These are phyloP conservation scores for Menidia beryllina DNA, from an alignment of 2,113 vertebrate genomes.

Conservation along the genomic window DNA sequence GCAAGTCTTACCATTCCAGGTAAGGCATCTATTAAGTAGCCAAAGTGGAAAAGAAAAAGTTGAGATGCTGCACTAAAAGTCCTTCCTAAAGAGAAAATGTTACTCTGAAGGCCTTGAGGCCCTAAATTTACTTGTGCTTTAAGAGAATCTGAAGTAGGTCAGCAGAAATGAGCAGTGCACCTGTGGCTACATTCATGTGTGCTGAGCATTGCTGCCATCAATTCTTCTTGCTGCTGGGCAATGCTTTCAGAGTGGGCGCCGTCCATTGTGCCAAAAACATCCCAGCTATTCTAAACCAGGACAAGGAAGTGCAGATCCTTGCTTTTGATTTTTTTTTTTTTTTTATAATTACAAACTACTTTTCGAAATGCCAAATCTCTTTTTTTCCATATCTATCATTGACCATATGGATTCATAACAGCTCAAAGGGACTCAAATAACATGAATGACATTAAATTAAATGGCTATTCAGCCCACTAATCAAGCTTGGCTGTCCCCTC, in stretches of 20 bases:
- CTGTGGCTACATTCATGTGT: conserved; percentile 52
- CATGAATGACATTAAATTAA: neutral
- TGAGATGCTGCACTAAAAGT: neutral
- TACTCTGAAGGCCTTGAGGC: conserved; percentile 29
- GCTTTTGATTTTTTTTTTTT: neutral
- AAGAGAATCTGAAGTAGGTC: conserved; percentile 62
- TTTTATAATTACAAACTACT: neutral
- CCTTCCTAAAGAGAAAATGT: neutral
- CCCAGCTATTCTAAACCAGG: conserved; percentile 21
- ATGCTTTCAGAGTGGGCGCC: conserved; percentile 11
- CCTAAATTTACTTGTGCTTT: conserved; percentile 39
- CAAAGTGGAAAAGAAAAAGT: neutral
- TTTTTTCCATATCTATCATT: neutral
- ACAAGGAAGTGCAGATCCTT: neutral
- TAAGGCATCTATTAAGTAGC: too few species aligned
- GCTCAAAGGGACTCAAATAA: too few species aligned
- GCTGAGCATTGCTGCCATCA: conserved; percentile 36
- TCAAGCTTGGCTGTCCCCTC: neutral
- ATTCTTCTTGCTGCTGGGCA: conserved; percentile 11
- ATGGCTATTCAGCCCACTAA: too few species aligned
- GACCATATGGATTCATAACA: neutral
- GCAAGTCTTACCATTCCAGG: neutral
- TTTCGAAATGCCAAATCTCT: neutral
- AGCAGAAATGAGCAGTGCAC: conserved; percentile 44
- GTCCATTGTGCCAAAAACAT: conserved; percentile 28